A percentile compares a stretch with the other conserved stretches of the same genome.
Evolutionary conservation across 2,888 invertebrate genomes (phyloP).

Genomic region (Uropetala carovei): DNA sequence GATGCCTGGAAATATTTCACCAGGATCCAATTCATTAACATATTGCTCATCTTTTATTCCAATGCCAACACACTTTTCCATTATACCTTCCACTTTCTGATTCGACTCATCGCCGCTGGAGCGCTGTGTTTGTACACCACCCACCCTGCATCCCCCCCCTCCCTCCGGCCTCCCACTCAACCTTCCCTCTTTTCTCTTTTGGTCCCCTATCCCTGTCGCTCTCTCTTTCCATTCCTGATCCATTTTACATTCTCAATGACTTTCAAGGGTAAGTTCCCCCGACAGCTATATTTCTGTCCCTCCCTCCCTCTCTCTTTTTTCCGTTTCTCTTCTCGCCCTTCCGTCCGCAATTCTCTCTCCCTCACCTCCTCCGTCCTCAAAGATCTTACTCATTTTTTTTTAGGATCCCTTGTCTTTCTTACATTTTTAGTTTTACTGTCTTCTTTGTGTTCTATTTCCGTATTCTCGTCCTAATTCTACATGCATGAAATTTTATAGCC

Average conservation of each 20-base stretch:
- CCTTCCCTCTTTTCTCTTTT: not conserved
- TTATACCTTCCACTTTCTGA: not conserved
- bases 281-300: not conserved
- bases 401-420: no score
- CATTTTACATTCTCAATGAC: constrained; percentile 24
- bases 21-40: constrained; percentile 42
- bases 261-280: not conserved
- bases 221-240: not conserved
- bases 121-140: constrained; percentile 1
- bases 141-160: not conserved
- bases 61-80: constrained; percentile 42
- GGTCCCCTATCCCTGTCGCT: not conserved
- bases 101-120: not conserved
- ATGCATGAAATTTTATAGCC: no score
- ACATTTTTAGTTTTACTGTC: no score
- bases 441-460: no score
- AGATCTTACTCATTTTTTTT: no score
- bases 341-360: no score
- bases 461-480: no score
- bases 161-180: not conserved
- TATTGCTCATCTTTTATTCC: constrained; percentile 47
- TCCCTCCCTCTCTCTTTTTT: not conserved
- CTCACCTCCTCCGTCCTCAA: no score
- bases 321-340: no score
- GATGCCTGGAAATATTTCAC: not conserved